Percentiles rank a stretch among this genome's conserved stretches.
Evolutionary conservation across 2,113 vertebrate species (phyloP).

Genomic region (Corapipo altera): DNA sequence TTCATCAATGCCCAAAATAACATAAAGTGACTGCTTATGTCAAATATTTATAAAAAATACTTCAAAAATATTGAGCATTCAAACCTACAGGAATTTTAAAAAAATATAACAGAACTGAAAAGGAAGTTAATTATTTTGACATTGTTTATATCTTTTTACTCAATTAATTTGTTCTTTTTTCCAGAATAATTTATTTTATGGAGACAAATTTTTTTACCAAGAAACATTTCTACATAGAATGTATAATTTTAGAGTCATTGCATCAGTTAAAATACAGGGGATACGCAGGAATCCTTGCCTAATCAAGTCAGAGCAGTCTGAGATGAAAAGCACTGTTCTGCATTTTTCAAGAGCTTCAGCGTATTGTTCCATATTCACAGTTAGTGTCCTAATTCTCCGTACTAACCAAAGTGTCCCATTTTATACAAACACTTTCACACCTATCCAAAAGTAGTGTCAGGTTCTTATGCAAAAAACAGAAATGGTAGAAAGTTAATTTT

Average conservation of each 20-base stretch:
- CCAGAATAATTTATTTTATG: neutral
- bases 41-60: neutral
- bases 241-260: neutral
- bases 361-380: neutral
- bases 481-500: neutral
- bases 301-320: neutral
- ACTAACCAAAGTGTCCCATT: neutral
- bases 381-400: neutral
- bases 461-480: neutral
- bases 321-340: neutral
- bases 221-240: neutral
- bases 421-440: neutral
- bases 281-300: neutral
- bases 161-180: neutral
- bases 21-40: neutral
- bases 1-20: neutral
- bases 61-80: neutral
- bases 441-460: neutral
- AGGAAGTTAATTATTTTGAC: neutral
- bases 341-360: neutral
- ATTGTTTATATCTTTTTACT: neutral
- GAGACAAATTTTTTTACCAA: neutral
- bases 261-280: neutral
- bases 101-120: neutral
- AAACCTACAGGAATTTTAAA: accelerated